A percentile compares a stretch with the other conserved stretches of the same genome.
phyloP scores from a whole-genome alignment of 2,797 vertebrate species.

The Rhinatrema bivittatum region DNA sequence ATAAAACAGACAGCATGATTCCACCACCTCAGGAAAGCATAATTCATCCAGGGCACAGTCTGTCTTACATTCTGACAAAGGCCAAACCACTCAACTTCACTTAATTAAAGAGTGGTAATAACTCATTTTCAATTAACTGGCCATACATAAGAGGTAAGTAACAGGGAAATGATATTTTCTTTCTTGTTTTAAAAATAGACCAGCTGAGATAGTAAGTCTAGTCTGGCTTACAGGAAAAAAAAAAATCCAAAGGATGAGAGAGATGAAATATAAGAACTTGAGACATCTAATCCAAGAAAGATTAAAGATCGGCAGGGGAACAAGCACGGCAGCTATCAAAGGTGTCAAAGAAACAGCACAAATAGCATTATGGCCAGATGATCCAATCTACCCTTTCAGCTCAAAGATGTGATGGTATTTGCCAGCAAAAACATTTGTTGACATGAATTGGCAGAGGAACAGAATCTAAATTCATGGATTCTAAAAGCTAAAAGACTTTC shows the following conservation, averaged over 20 bases:
- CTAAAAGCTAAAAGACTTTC: slow-evolving; percentile 44
- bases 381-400: slow-evolving; percentile 35
- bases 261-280: slow-evolving; percentile 4
- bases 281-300: slow-evolving; percentile 1
- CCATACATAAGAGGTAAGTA: too few species aligned
- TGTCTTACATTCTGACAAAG: background rate
- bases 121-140: too few species aligned
- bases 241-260: too few species aligned
- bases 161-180: too few species aligned
- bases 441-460: slow-evolving; percentile 45
- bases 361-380: slow-evolving; percentile 13
- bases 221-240: too few species aligned
- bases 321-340: slow-evolving; percentile 5
- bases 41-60: background rate
- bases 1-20: background rate
- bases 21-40: background rate
- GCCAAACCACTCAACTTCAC: too few species aligned
- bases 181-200: too few species aligned
- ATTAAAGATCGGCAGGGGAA: slow-evolving; percentile 30
- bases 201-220: too few species aligned
- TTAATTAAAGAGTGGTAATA: too few species aligned
- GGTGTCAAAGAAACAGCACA: slow-evolving; percentile 15
- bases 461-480: slow-evolving; percentile 42
- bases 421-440: slow-evolving; percentile 51
- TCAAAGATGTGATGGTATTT: slow-evolving; percentile 19